A percentile compares a stretch with the other conserved stretches of the same genome.
phyloP scores from a whole-genome alignment of 2,888 invertebrate species.

The Acanthopleura granulata region DNA sequence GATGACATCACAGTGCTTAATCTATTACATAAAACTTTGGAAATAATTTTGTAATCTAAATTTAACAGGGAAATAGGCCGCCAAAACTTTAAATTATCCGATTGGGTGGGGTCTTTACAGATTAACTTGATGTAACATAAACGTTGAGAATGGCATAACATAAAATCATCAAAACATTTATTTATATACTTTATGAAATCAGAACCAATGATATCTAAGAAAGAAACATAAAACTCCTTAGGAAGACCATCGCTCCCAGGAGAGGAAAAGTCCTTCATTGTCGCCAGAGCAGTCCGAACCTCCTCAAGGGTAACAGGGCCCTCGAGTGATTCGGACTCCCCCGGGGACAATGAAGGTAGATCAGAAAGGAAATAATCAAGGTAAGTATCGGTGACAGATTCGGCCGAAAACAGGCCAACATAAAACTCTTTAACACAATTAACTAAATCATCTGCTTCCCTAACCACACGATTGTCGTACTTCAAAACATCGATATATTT shows the following conservation, averaged over 20 bases:
- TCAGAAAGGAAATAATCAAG: neutral
- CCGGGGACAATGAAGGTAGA: neutral
- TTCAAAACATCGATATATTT: neutral
- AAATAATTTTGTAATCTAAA: conserved; percentile 40
- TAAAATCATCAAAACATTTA: neutral
- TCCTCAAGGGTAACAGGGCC: conserved; percentile 7
- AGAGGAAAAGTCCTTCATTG: neutral
- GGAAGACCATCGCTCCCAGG: conserved; percentile 11
- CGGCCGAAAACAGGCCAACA: neutral
- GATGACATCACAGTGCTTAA: conserved; percentile 29
- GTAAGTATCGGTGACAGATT: neutral
- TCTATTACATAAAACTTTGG: conserved; percentile 34
- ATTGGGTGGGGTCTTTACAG: conserved; percentile 34
- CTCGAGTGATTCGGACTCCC: conserved; percentile 1
- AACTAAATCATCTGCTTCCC: neutral
- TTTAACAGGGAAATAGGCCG: conserved; percentile 40
- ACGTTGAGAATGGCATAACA: neutral
- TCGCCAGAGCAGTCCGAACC: neutral
- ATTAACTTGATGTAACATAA: conserved; percentile 25
- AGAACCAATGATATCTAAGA: neutral
- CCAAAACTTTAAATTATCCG: conserved; percentile 35
- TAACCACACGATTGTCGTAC: neutral
- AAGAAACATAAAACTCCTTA: neutral
- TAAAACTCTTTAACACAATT: neutral
- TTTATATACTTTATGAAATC: neutral